Percentiles rank a stretch among this genome's conserved stretches.
Conservation (phyloP, 2,113 vertebrate genomes). For the Lucifuga dentata region DNA sequence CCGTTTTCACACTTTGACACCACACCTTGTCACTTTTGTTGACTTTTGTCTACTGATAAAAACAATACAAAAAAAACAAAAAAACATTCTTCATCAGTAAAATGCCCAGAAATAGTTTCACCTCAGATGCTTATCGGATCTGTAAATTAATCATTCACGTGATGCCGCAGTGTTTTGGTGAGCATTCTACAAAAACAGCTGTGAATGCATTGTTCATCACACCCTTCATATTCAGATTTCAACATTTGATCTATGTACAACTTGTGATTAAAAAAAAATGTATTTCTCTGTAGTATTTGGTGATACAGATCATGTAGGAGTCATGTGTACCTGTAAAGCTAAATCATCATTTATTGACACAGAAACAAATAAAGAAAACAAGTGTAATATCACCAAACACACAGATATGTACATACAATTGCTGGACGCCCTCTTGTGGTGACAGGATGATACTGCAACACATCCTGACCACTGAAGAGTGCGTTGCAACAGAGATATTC, state of each 20-base stretch:
- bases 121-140: constrained; percentile 29
- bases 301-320: background rate
- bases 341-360: background rate
- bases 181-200: constrained; percentile 2
- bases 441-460: constrained; percentile 16
- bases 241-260: background rate
- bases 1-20: background rate
- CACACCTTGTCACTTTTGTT: background rate
- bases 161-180: constrained; percentile 9
- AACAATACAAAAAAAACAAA: constrained; percentile 9
- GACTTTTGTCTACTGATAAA: constrained; percentile 23
- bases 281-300: background rate
- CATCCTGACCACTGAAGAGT: background rate
- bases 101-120: constrained; percentile 19
- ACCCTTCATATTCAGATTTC: background rate
- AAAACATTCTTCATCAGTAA: constrained; percentile 34
- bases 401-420: background rate
- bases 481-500: background rate
- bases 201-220: background rate
- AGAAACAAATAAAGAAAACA: constrained; percentile 3
- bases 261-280: background rate
- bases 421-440: constrained; percentile 60
- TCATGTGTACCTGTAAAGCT: background rate
- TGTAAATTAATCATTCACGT: constrained; percentile 10
- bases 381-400: background rate